These are phyloP conservation scores for Vulpes lagopus DNA, from an alignment of 2,113 vertebrate species.

Conservation along the genomic window DNA sequence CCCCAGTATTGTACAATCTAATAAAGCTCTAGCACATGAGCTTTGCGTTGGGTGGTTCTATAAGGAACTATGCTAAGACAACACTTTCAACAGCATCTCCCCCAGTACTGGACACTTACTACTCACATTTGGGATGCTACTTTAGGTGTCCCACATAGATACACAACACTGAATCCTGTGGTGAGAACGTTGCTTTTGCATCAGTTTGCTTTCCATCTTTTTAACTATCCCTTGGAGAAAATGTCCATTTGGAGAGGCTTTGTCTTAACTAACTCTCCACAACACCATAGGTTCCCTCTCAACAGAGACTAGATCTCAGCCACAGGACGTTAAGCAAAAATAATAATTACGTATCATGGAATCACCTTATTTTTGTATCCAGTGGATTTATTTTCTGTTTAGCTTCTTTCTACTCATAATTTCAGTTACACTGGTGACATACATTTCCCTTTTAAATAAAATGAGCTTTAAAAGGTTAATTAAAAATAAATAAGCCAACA, in stretches of 20 bases:
- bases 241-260: background rate
- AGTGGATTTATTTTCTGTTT: background rate
- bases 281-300: background rate
- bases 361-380: background rate
- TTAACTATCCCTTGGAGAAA: background rate
- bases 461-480: background rate
- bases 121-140: background rate
- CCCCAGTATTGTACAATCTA: background rate
- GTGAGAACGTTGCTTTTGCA: background rate
- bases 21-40: background rate
- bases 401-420: background rate
- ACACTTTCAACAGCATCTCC: background rate
- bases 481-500: conserved; percentile 31
- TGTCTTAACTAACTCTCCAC: background rate
- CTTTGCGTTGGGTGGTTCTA: no score
- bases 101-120: no score
- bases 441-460: conserved; percentile 34
- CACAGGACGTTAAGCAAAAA: background rate
- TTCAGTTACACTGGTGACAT: background rate
- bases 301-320: background rate
- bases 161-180: background rate
- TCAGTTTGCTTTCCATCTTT: background rate
- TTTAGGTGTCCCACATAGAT: background rate
- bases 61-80: background rate
- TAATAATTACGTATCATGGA: background rate